Percentiles rank a stretch among this genome's conserved stretches.
These are phyloP conservation scores for Oreocharis arfaki DNA, from an alignment of 2,113 vertebrate genomes.

Conservation along the genomic window DNA sequence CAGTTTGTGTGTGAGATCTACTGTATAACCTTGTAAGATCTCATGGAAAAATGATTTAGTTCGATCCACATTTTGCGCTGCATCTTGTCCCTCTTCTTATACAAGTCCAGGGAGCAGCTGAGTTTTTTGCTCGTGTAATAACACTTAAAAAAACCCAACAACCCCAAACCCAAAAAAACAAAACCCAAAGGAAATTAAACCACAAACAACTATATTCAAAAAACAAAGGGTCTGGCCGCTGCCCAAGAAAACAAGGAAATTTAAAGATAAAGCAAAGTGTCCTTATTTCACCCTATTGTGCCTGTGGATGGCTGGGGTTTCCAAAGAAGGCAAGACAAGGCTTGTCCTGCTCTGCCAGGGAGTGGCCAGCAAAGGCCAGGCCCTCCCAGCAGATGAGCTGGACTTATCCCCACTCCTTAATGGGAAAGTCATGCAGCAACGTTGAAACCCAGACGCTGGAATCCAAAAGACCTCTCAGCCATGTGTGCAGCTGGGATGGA, in stretches of 20 bases:
- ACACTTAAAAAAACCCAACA: not conserved
- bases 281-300: conserved; percentile 39
- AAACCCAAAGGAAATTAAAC: conserved; percentile 63
- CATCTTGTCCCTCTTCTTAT: not conserved
- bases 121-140: conserved; percentile 7
- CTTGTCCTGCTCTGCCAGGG: not conserved
- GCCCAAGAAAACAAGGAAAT: conserved; percentile 65
- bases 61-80: not conserved
- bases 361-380: not conserved
- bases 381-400: not conserved
- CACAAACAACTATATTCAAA: conserved; percentile 63
- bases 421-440: not conserved
- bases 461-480: not conserved
- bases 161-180: not conserved
- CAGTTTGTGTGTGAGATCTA: not conserved
- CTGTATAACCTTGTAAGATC: not conserved
- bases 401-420: not conserved
- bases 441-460: not conserved
- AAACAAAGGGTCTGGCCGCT: conserved; percentile 58
- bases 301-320: conserved; percentile 7
- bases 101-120: conserved; percentile 1
- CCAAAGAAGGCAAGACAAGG: not conserved
- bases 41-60: not conserved
- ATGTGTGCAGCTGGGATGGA: not conserved
- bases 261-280: conserved; percentile 65